Percentiles rank a stretch among this genome's conserved stretches.
These are phyloP conservation scores for Danaus plexippus DNA, from an alignment of 1,140 invertebrate species.

Conservation along the genomic window DNA sequence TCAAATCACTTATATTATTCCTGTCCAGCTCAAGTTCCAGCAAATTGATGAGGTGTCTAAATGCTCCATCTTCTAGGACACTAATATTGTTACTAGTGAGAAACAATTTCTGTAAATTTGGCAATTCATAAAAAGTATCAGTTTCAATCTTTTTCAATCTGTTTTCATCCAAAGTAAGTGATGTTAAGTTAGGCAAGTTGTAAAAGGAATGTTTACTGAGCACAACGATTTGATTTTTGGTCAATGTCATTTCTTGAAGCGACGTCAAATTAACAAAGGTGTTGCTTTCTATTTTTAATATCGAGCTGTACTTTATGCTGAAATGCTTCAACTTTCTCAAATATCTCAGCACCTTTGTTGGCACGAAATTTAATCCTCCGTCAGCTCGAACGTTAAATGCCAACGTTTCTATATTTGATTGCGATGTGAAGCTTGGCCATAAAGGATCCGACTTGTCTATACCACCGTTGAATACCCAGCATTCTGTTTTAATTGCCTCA, in stretches of 20 bases:
- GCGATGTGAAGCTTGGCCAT: slow-evolving; percentile 81
- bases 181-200: slow-evolving; percentile 75
- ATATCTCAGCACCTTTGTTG: slow-evolving; percentile 76
- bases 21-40: slow-evolving; percentile 79
- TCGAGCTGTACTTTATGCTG: slow-evolving; percentile 79
- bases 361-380: slow-evolving; percentile 78
- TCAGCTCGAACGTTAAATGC: slow-evolving; percentile 78
- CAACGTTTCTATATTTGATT: slow-evolving; percentile 77
- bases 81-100: slow-evolving; percentile 82
- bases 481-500: slow-evolving; percentile 70
- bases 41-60: slow-evolving; percentile 76
- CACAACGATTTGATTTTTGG: slow-evolving; percentile 77
- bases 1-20: slow-evolving; percentile 80
- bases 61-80: slow-evolving; percentile 80
- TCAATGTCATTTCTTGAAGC: slow-evolving; percentile 78
- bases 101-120: slow-evolving; percentile 76
- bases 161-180: slow-evolving; percentile 81
- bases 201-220: slow-evolving; percentile 79
- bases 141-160: slow-evolving; percentile 79
- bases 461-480: slow-evolving; percentile 78
- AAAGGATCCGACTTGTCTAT: slow-evolving; percentile 75
- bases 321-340: slow-evolving; percentile 77
- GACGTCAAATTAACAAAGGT: slow-evolving; percentile 80
- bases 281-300: slow-evolving; percentile 76
- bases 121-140: slow-evolving; percentile 81